phyloP scores from a whole-genome alignment of 2,888 invertebrate genomes.

The Apotomis betuletana region DNA sequence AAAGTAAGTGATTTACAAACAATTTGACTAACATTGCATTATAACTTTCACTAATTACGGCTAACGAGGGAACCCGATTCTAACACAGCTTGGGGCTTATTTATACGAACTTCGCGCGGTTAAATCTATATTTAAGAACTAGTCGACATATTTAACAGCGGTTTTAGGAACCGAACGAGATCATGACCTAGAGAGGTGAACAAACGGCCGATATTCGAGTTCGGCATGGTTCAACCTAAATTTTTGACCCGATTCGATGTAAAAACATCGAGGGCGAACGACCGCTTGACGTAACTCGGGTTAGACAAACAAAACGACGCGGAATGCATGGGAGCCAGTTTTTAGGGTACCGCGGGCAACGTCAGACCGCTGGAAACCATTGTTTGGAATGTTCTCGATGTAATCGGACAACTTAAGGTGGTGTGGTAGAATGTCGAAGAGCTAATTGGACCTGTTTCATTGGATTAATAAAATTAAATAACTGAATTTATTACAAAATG shows the following conservation, averaged over 20 bases:
- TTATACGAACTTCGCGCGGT: neutral
- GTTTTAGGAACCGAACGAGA: conserved; percentile 40
- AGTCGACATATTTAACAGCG: conserved; percentile 6
- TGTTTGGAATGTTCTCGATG: conserved; percentile 15
- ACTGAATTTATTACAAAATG: neutral
- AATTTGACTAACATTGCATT: too few species aligned
- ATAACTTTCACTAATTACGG: too few species aligned
- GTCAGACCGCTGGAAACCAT: neutral
- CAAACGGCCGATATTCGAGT: conserved; percentile 68
- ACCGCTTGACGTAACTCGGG: conserved; percentile 65
- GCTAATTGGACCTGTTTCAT: neutral
- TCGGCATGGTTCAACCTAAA: conserved; percentile 70
- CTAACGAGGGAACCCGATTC: too few species aligned
- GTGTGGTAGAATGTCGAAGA: conserved; percentile 2
- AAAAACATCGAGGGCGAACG: conserved; percentile 70
- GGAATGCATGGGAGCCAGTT: conserved; percentile 65
- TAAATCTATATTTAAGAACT: conserved; percentile 18
- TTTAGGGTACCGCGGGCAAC: conserved; percentile 45
- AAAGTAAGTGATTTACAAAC: too few species aligned
- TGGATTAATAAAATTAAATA: neutral
- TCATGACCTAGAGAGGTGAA: conserved; percentile 78
- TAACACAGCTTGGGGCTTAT: too few species aligned
- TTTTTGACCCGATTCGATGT: conserved; percentile 76
- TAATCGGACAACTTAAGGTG: conserved; percentile 11
- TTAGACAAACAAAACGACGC: conserved; percentile 71